Evolutionary conservation across 2,797 vertebrate species (phyloP).

Genomic region (Clarias fuscus): DNA sequence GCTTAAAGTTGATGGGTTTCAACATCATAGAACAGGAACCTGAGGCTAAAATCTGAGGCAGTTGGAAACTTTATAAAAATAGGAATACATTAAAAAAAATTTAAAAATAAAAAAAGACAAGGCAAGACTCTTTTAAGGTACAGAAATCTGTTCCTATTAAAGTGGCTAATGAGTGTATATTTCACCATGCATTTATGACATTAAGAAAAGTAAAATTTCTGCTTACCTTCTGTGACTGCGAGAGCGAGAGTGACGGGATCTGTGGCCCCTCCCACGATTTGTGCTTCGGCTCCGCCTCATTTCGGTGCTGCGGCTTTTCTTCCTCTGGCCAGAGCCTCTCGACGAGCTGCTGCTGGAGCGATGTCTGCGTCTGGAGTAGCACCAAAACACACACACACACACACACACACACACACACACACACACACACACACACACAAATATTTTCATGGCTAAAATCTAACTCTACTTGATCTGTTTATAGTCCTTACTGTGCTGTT

Average conservation of each 20-base stretch:
- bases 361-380: constrained; percentile 78
- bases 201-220: neutral
- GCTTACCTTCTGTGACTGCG: constrained; percentile 87
- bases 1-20: neutral
- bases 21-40: neutral
- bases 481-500: neutral
- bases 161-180: neutral
- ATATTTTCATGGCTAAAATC: neutral
- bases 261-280: constrained; percentile 78
- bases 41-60: too few species aligned
- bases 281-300: constrained; percentile 77
- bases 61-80: too few species aligned
- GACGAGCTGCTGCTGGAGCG: constrained; percentile 94
- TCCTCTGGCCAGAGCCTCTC: constrained; percentile 85
- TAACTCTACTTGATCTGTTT: neutral
- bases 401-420: too few species aligned
- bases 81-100: too few species aligned
- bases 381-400: neutral
- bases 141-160: constrained; percentile 1
- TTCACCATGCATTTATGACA: neutral
- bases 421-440: neutral
- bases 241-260: constrained; percentile 82
- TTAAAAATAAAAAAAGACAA: neutral
- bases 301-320: constrained; percentile 82
- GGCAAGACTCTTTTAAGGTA: neutral